Evolutionary conservation across 2,113 vertebrate species (phyloP), one percentile per base, ranked within the genome.

Genomic region (Rhinolophus sinicus): DNA sequence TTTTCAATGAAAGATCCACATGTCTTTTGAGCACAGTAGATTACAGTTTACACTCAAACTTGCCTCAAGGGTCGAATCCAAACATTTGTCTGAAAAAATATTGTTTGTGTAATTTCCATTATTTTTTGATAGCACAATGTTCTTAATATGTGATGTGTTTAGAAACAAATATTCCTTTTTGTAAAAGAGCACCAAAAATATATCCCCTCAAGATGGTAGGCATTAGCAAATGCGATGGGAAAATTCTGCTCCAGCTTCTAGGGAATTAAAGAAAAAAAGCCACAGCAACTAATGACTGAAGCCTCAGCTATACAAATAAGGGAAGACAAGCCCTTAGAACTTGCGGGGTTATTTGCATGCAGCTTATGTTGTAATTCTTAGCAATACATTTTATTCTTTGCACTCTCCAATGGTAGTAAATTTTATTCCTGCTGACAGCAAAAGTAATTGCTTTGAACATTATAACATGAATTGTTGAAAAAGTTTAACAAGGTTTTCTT

Each of bases 361-460:
- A 86, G 83, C 69, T 97, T 93, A 85, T 65, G 24, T 84, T 94
- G 64, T 92, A 96, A 76, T 92, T 97, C 92, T 96, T 86, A 83
- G 56, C 58, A 93, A 73, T 87, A 72, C 62, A 44, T 88, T 95
- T 87, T 94, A 97, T 88, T 98, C 96, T 97, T 96, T 97, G 96
- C 44, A 85, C 88, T 98, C 96, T 97, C 95, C 85, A 92, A 76
- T 50, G 92, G 77, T 60, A 91, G 93, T 98, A 98, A 97, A 96
- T 94, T 95, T 98, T 95, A 96, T 95, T 96, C 50, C 72, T 83
- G 24, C 72, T 97, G 93, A 97, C 96, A 98, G 73, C 47, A 98
- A 88, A 98, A 98, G 95, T 88, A 98, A 98, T 97, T 98, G 93
- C 73, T 97, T 54, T 91, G 58, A 96, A 96, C 87, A 97, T 92